Conservation (phyloP, 2,797 vertebrate species). For the Halcyon leucocephala region DNA sequence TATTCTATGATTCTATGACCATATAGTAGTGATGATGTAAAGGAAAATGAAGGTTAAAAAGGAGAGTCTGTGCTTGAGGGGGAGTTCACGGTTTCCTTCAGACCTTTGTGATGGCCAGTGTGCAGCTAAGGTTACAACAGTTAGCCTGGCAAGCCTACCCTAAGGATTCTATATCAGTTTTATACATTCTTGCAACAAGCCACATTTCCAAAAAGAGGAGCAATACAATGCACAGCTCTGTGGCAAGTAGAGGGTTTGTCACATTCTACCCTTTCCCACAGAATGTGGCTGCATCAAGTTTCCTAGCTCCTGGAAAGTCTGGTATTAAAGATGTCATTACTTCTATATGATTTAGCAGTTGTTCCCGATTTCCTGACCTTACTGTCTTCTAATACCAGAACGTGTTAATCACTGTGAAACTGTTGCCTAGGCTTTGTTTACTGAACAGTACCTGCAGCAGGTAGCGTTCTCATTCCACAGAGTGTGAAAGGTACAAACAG, state of each 20-base stretch:
- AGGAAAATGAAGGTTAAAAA: not conserved
- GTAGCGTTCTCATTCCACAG: not conserved
- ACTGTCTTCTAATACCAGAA: not conserved
- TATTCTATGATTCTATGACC: not conserved
- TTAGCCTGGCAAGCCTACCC: not conserved
- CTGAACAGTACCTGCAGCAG: not conserved
- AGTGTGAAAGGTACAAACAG: not conserved
- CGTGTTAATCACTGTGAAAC: not conserved
- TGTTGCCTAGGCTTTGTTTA: conserved; percentile 20
- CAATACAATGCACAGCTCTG: not conserved
- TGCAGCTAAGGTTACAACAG: not conserved
- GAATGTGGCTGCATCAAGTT: not conserved
- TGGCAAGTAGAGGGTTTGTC: not conserved
- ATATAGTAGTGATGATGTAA: not conserved
- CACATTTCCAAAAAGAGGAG: not conserved
- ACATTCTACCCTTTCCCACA: not conserved
- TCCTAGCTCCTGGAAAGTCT: not conserved
- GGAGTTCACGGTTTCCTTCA: not conserved
- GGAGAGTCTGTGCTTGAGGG: not conserved
- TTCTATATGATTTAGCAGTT: not conserved
- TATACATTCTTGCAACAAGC: not conserved
- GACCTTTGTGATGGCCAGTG: not conserved
- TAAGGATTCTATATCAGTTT: not conserved
- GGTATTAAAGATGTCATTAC: not conserved
- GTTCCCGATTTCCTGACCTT: not conserved